Evolutionary conservation across 2,888 invertebrate species (phyloP), one percentile per base, ranked within the genome.

Genomic region (Meteorus colon): DNA sequence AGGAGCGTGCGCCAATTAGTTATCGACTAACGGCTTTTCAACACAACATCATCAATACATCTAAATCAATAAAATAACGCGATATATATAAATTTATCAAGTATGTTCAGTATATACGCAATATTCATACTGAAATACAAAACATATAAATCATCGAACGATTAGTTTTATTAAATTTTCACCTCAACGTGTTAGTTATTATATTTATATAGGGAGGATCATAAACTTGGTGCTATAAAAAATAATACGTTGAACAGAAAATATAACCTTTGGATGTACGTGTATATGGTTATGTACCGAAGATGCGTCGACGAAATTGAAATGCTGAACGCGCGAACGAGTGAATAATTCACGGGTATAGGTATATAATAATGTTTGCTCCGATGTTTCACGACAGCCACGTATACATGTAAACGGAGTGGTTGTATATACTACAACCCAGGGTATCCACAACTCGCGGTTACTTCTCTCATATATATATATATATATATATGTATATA

Each of bases 361-460:
- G 77, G 74, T 70, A 34, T 80, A 77, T 81, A 81, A 81, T 82
- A 81, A 81, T 78, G 79, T 80, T 80, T 78, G 77, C 78, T n/a
- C 74, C 73, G 29, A 19, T 67, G 73, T 76, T 77, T 71, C 55
- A 48, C 69, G 29, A 48, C 70, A 31, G 14, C 24, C 48, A 16
- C 51, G 10, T 48, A 65, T 72, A 55, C 34, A 73, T 73, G 74
- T 65, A 45, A 27, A 55, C 41, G 27, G n/a, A 27, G 24, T n/a
- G 48, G 34, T 63, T 31, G 29, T 51, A n/a, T 68, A 45, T 45
- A 16, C 45, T 75, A 51, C 62, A 34, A 60, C 48, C 29, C 27
- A 41, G 31, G 55, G 14, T 45, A 41, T 60, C 63, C 19, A 16
- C 63, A 45, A 29, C 59, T 34, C 60, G 34, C 74, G 41, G 37